A percentile compares a stretch with the other conserved stretches of the same genome.
These are phyloP conservation scores for Ciona savignyi DNA, from an alignment of 23 tunicate genomes.

Conservation along the genomic window DNA sequence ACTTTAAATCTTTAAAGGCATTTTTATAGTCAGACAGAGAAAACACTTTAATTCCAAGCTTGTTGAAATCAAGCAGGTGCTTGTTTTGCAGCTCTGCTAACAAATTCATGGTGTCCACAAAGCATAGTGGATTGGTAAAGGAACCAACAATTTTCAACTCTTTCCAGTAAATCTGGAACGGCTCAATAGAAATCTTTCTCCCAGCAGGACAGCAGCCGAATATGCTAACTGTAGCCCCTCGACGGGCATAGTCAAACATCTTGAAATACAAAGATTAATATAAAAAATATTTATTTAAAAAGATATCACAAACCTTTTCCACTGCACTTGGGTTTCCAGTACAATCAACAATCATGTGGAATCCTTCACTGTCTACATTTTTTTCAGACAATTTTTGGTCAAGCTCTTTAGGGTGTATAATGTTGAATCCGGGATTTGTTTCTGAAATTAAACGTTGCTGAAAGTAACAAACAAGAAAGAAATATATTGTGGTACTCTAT, in stretches of 20 bases:
- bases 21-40: slow-evolving; percentile 35
- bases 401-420: slow-evolving; percentile 70
- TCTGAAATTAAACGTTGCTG: slow-evolving; percentile 4
- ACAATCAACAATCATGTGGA: slow-evolving; percentile 76
- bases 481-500: too few species aligned
- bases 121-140: slow-evolving; percentile 79
- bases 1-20: slow-evolving; percentile 44
- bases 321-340: slow-evolving; percentile 77
- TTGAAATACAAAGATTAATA: slow-evolving; percentile 1
- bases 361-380: slow-evolving; percentile 57
- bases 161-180: slow-evolving; percentile 77
- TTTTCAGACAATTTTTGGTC: slow-evolving; percentile 26
- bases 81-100: slow-evolving; percentile 22
- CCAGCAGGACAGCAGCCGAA: slow-evolving; percentile 96
- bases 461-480: too few species aligned
- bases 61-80: slow-evolving; percentile 31
- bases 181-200: slow-evolving; percentile 66
- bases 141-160: slow-evolving; percentile 71
- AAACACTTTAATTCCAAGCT: slow-evolving; percentile 55
- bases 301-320: slow-evolving; percentile 60
- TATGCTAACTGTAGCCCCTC: slow-evolving; percentile 53
- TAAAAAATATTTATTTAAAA: too few species aligned
- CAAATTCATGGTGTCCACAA: slow-evolving; percentile 57
- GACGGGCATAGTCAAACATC: slow-evolving; percentile 57
- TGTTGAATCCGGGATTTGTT: slow-evolving; percentile 32